Evolutionary conservation across 2,888 invertebrate species (phyloP).

Genomic region (Ctenicera cuprea): DNA sequence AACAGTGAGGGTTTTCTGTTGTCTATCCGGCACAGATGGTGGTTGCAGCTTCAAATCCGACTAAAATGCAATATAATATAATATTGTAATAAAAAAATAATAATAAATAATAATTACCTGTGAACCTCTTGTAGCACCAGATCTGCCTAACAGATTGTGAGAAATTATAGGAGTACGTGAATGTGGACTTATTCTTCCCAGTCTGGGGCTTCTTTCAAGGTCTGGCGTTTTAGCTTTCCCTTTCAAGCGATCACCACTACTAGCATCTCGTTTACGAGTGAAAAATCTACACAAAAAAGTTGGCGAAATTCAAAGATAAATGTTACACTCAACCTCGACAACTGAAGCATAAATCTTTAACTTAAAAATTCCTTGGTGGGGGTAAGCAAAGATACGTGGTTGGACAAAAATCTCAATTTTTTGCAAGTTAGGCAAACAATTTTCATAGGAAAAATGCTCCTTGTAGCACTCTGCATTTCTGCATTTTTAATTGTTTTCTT

Average conservation of each 20-base stretch:
- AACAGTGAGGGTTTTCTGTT: slow-evolving; percentile 85
- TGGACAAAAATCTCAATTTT: no score
- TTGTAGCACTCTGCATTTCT: no score
- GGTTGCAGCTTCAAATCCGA: slow-evolving; percentile 56
- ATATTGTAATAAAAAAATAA: neutral
- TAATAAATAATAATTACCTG: slow-evolving; percentile 70
- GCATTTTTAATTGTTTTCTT: no score
- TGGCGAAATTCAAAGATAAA: neutral
- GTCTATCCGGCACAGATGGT: slow-evolving; percentile 61
- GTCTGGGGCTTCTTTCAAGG: slow-evolving; percentile 71
- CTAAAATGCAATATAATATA: slow-evolving; percentile 36
- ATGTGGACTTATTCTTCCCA: slow-evolving; percentile 60
- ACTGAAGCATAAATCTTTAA: neutral
- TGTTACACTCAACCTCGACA: neutral
- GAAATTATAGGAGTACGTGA: slow-evolving; percentile 71
- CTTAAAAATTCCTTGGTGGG: no score
- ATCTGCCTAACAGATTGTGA: slow-evolving; percentile 70
- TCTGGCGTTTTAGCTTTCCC: slow-evolving; percentile 82
- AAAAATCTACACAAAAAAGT: slow-evolving; percentile 80
- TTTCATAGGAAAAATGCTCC: no score
- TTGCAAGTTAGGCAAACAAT: no score
- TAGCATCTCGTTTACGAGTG: slow-evolving; percentile 83
- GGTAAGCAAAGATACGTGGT: no score
- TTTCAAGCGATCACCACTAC: slow-evolving; percentile 80
- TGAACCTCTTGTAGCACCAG: slow-evolving; percentile 74